Evolutionary conservation across 2,888 invertebrate genomes (phyloP).

Genomic region (Eulithis testata): DNA sequence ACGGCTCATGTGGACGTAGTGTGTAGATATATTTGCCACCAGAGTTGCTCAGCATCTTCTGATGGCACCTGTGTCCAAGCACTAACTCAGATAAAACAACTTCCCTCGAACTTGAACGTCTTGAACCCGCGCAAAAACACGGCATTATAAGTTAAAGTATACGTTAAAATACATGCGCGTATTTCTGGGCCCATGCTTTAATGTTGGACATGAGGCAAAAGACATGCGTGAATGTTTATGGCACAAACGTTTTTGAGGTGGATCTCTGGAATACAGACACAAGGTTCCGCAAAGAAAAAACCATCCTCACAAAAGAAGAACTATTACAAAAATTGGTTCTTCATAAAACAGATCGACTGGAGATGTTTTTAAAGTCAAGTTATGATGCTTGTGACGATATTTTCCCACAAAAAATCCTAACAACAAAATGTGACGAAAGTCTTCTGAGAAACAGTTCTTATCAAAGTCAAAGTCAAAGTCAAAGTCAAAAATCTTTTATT

Average conservation of each 20-base stretch:
- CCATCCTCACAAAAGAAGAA: no score
- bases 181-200: slow-evolving; percentile 10
- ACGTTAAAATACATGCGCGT: slow-evolving; percentile 30
- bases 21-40: not conserved
- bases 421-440: not conserved
- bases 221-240: slow-evolving; percentile 2
- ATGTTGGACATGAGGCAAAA: slow-evolving; percentile 6
- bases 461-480: no score
- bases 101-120: slow-evolving; percentile 41
- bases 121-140: slow-evolving; percentile 40
- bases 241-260: not conserved
- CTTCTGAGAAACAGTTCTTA: slow-evolving; percentile 1
- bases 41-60: slow-evolving; percentile 19
- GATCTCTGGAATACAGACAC: not conserved
- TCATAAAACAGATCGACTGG: no score
- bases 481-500: no score
- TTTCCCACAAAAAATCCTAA: not conserved
- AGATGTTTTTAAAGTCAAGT: no score
- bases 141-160: slow-evolving; percentile 33
- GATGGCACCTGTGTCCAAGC: slow-evolving; percentile 23
- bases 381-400: no score
- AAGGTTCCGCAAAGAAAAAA: not conserved
- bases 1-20: not conserved
- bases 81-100: slow-evolving; percentile 42
- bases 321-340: no score